Base-by-base conservation (phyloP, 1,140 invertebrate species). In the Brachionus manjavacas region DNA sequence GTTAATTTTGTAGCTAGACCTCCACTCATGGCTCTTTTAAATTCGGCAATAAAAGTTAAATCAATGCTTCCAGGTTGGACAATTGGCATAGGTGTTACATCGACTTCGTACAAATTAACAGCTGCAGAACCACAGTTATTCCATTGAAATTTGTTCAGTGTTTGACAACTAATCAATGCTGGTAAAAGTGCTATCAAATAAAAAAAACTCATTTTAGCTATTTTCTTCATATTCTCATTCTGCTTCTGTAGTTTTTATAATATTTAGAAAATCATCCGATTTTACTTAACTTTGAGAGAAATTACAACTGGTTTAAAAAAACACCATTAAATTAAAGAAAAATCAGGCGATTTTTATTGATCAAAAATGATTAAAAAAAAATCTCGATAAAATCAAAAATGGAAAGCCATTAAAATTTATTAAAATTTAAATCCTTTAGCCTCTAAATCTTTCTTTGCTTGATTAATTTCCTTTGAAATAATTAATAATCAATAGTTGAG, bases 131-230 rank as follows among this genome's bases (percentile, higher is more conserved):
- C 79, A 81, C 79, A 81, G 35, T 81, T 28, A 64, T 25, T 81
- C 79, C 79, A 81, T 46, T 81, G 52, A 23, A 81, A 68, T 68
- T 81, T 81, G n/a, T 25, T 81, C n/a, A 64, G 20, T 81, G 68
- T 72, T 72, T 81, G 35, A 64, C 49, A 52, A n/a, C 46, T 41
- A 6, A 81, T 23, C 3, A 68, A 68, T 23, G 35, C 52, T 28
- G 64, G 52, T 41, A 81, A 25, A 28, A 68, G 9, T 35, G 41
- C 79, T 31, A 81, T 64, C 7, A 68, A 60, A 81, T 35, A 23
- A 4, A 81, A 0, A 23, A 64, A 25, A 28, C 12, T 60, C 79
- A 81, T 81, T 80, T 80, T 80, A 35, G 25, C 11, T 12, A 9
- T 31, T 72, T 72, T 23, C 4, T 20, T 72, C 2, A 11, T 23